These are phyloP conservation scores for Tonatia bakeri DNA, from an alignment of 2,113 vertebrate genomes.

Conservation along the genomic window DNA sequence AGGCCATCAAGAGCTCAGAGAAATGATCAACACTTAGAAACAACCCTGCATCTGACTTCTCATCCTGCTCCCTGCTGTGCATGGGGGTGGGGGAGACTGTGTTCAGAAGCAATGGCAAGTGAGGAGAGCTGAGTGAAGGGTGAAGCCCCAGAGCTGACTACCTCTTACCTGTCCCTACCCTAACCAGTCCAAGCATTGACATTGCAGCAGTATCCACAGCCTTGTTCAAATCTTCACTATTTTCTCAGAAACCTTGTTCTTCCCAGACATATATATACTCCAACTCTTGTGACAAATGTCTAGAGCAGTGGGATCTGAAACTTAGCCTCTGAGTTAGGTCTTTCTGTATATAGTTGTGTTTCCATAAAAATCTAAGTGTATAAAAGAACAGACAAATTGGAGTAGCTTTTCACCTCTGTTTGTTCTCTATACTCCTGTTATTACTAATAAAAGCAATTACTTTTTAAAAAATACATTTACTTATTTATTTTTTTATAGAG, in stretches of 20 bases:
- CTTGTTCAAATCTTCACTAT: neutral
- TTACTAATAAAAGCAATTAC: neutral
- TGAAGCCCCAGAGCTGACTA: neutral
- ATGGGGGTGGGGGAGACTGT: neutral
- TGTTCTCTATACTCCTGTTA: neutral
- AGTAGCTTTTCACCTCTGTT: neutral
- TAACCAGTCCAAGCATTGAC: neutral
- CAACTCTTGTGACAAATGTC: neutral
- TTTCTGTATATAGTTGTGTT: neutral
- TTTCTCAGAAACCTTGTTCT: neutral
- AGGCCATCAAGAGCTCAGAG: neutral
- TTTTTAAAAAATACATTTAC: neutral
- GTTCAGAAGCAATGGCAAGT: neutral
- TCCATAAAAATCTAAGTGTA: neutral
- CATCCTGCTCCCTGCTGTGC: neutral
- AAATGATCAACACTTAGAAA: slow-evolving; percentile 4
- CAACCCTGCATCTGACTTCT: neutral
- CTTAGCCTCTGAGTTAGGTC: neutral
- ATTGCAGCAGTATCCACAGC: neutral
- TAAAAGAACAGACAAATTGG: neutral
- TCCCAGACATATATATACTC: neutral
- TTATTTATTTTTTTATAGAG: too few relatives aligned
- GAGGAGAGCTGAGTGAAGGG: neutral
- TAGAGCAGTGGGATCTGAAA: neutral
- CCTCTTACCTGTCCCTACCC: neutral